A percentile compares a stretch with the other conserved stretches of the same genome.
These are phyloP conservation scores for Beris morrisii DNA, from an alignment of 2,888 invertebrate species.

Conservation along the genomic window DNA sequence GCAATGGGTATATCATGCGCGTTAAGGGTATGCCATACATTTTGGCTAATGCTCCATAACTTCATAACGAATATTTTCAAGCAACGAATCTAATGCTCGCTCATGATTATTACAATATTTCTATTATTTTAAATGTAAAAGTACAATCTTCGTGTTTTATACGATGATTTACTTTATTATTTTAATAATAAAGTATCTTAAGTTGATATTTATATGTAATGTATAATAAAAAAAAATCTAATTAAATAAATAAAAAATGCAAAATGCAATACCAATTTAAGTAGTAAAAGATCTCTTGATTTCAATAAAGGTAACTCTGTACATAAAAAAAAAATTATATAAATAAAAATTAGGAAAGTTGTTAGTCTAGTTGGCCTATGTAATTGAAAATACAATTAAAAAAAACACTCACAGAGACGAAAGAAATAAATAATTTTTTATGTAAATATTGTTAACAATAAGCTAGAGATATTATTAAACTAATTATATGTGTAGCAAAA, in stretches of 20 bases:
- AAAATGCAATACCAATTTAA: not conserved
- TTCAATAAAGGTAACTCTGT: not conserved
- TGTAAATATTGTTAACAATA: constrained; percentile 31
- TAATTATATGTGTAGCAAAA: constrained; percentile 29
- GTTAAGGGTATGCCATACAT: too few species aligned
- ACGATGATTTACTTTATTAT: constrained; percentile 37
- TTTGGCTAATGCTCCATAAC: too few species aligned
- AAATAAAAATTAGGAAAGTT: constrained; percentile 4
- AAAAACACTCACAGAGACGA: not conserved
- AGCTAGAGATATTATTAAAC: constrained; percentile 6
- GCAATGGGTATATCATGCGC: too few species aligned
- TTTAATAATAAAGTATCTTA: too few species aligned
- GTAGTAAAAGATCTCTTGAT: not conserved
- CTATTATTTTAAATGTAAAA: not conserved
- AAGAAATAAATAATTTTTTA: constrained; percentile 8
- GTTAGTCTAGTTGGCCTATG: constrained; percentile 26
- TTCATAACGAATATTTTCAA: too few species aligned
- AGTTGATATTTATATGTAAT: constrained; percentile 3
- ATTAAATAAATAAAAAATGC: constrained; percentile 9
- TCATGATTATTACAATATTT: not conserved
- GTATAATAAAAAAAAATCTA: constrained; percentile 5
- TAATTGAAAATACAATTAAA: constrained; percentile 16
- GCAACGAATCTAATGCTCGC: too few species aligned
- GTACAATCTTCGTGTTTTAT: constrained; percentile 37
- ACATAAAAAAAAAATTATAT: not conserved